phyloP scores from a whole-genome alignment of 2,888 invertebrate genomes.

The Eupithecia dodoneata region DNA sequence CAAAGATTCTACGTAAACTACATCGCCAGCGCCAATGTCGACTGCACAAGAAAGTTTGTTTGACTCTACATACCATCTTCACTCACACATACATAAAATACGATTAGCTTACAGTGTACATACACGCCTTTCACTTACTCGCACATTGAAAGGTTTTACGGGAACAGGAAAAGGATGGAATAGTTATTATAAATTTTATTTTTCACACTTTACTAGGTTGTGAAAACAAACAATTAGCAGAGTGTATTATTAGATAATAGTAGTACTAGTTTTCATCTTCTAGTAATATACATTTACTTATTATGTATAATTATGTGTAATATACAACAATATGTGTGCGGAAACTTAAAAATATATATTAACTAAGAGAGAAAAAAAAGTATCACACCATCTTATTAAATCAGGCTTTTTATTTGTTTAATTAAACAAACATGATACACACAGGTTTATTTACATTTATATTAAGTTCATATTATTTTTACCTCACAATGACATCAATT shows the following conservation, averaged over 20 bases:
- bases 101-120: slow-evolving; percentile 59
- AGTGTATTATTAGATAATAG: not conserved
- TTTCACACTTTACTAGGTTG: not conserved
- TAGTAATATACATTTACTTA: too few relatives aligned
- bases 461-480: not conserved
- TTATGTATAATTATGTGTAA: too few relatives aligned
- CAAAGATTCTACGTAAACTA: not conserved
- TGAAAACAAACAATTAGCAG: not conserved
- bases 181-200: slow-evolving; percentile 21
- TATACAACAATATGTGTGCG: too few relatives aligned
- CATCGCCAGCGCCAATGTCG: not conserved
- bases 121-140: slow-evolving; percentile 77
- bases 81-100: slow-evolving; percentile 57
- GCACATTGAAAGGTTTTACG: slow-evolving; percentile 47
- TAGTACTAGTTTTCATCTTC: not conserved
- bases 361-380: too few relatives aligned
- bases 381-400: not conserved
- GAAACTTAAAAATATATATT: too few relatives aligned
- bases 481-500: not conserved
- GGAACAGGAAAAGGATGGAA: slow-evolving; percentile 57
- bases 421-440: not conserved
- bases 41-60: not conserved
- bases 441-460: too few relatives aligned
- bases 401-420: not conserved
- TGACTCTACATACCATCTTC: slow-evolving; percentile 58